Evolutionary conservation across 2,888 invertebrate species (phyloP).

Genomic region (Thera obeliscata): DNA sequence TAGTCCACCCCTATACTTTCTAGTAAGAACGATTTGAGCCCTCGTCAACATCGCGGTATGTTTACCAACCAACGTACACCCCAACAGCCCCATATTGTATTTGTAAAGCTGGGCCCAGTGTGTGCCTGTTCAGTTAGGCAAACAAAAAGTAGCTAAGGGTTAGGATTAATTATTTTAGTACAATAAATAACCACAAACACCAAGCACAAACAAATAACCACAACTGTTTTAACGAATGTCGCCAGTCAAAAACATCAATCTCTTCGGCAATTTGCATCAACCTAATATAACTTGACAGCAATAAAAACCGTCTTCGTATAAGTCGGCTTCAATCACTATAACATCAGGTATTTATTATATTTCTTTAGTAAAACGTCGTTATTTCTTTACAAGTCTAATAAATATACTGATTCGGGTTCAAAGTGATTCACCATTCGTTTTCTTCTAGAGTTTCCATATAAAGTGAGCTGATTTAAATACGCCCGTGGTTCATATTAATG

Average conservation of each 20-base stretch:
- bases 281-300: slow-evolving; percentile 37
- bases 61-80: no score
- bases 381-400: slow-evolving; percentile 24
- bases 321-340: slow-evolving; percentile 31
- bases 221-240: not conserved
- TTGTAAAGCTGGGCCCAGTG: no score
- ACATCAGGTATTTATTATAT: slow-evolving; percentile 10
- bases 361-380: not conserved
- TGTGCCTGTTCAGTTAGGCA: not conserved
- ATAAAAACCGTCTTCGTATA: slow-evolving; percentile 39
- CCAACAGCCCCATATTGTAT: no score
- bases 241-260: slow-evolving; percentile 30
- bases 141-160: no score
- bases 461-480: slow-evolving; percentile 48
- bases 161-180: no score
- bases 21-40: not conserved
- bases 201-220: not conserved
- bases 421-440: slow-evolving; percentile 29
- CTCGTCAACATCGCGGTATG: not conserved
- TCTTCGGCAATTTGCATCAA: slow-evolving; percentile 34
- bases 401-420: slow-evolving; percentile 22
- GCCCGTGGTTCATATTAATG: slow-evolving; percentile 45
- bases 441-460: slow-evolving; percentile 40
- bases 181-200: not conserved
- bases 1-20: no score